These are phyloP conservation scores for Luidia sarsii DNA, from an alignment of 53 echinoderm and acorn worm species.

Conservation along the genomic window DNA sequence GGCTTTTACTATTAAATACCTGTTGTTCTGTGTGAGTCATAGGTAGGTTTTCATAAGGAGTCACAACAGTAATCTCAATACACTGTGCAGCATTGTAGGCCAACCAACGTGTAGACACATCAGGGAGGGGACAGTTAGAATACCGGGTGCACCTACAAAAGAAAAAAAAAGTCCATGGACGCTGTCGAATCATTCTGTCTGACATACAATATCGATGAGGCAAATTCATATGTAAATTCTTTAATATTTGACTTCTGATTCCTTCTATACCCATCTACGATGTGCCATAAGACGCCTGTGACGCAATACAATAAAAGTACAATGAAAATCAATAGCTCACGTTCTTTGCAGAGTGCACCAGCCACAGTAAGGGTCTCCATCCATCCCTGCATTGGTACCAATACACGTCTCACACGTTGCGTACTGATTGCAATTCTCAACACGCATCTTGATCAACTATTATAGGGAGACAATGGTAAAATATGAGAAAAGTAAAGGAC, in stretches of 20 bases:
- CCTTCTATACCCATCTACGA: too few species aligned
- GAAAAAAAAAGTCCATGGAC: too few species aligned
- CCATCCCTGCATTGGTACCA: slow-evolving; percentile 54
- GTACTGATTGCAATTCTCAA: slow-evolving; percentile 72
- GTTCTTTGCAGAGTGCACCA: slow-evolving; percentile 85
- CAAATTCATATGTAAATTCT: too few species aligned
- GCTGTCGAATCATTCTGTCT: too few species aligned
- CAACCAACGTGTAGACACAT: slow-evolving; percentile 62
- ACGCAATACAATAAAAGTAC: too few species aligned
- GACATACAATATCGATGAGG: too few species aligned
- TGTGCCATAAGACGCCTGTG: too few species aligned
- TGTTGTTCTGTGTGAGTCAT: slow-evolving; percentile 30
- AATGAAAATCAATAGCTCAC: slow-evolving; percentile 61
- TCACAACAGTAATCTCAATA: slow-evolving; percentile 43
- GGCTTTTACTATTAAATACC: too few species aligned
- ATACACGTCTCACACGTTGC: slow-evolving; percentile 82
- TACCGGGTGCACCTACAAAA: slow-evolving; percentile 68
- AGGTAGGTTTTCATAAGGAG: slow-evolving; percentile 17
- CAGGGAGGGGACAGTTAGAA: slow-evolving; percentile 45
- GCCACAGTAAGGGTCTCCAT: slow-evolving; percentile 97
- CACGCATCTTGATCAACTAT: slow-evolving; percentile 66
- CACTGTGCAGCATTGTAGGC: slow-evolving; percentile 67
- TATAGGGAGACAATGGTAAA: too few species aligned
- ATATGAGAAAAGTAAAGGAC: neutral
- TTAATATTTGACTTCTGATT: too few species aligned